These are phyloP conservation scores for Chamaetylas fuelleborni DNA, from an alignment of 2,113 vertebrate species.

Conservation along the genomic window DNA sequence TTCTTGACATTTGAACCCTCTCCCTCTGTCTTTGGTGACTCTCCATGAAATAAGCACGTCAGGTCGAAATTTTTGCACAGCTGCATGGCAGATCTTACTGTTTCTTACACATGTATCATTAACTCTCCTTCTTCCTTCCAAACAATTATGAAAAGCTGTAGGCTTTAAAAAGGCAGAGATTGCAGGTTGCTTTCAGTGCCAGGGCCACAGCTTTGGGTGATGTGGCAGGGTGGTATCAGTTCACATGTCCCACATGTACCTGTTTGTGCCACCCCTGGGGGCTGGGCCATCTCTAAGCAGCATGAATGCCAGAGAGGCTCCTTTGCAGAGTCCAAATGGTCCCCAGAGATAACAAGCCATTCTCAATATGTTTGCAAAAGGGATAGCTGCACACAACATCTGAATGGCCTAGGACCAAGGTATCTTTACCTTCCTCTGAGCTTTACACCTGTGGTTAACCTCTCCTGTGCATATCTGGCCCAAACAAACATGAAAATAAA, in stretches of 20 bases:
- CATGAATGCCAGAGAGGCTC: not conserved
- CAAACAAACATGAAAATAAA: not conserved
- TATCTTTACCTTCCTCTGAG: not conserved
- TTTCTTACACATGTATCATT: not conserved
- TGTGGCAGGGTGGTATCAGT: accelerated
- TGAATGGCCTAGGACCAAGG: not conserved
- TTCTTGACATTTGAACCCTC: not conserved
- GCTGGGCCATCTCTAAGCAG: not conserved
- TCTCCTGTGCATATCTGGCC: not conserved
- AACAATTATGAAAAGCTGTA: not conserved
- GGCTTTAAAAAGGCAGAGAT: not conserved
- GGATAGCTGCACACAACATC: not conserved
- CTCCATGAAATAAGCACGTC: not conserved
- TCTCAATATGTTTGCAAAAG: not conserved
- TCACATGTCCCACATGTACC: not conserved
- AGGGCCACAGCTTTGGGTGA: not conserved
- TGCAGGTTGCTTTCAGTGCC: not conserved
- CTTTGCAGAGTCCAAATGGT: not conserved
- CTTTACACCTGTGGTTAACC: not conserved
- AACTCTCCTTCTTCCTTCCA: not conserved
- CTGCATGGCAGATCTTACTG: not conserved
- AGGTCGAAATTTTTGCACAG: not conserved
- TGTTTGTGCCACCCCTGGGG: not conserved
- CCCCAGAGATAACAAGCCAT: not conserved
- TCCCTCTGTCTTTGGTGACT: not conserved